phyloP scores from a whole-genome alignment of 2,888 invertebrate species.

The Hirtodrosophila duncani region DNA sequence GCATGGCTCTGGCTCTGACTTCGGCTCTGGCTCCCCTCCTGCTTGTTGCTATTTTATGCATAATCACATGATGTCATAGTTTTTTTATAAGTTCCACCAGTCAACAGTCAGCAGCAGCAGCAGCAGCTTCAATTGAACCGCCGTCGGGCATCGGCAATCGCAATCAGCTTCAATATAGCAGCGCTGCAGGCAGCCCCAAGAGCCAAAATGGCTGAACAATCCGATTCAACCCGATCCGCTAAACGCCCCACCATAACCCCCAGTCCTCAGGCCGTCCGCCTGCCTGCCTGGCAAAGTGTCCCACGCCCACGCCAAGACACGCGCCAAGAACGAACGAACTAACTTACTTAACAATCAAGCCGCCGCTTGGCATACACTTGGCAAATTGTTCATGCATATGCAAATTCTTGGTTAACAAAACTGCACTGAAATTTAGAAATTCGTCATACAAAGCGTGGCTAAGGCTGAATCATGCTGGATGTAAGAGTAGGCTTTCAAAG shows the following conservation, averaged over 20 bases:
- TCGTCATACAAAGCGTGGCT: too few species aligned
- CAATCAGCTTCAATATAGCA: constrained; percentile 12
- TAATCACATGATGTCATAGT: constrained; percentile 59
- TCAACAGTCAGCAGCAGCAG: constrained; percentile 23
- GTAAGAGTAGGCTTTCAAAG: too few species aligned
- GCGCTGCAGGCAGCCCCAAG: background rate
- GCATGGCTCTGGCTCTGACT: background rate
- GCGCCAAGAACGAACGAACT: constrained; percentile 50
- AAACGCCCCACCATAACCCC: too few species aligned
- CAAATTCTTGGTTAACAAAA: too few species aligned
- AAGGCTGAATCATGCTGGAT: too few species aligned
- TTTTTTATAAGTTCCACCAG: constrained; percentile 51
- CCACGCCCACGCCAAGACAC: constrained; percentile 66
- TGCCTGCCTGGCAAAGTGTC: constrained; percentile 49
- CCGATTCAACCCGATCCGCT: too few species aligned
- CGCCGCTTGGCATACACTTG: constrained; percentile 1
- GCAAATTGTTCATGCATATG: too few species aligned
- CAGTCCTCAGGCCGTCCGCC: too few species aligned
- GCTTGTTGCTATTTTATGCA: constrained; percentile 29
- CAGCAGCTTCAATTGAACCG: constrained; percentile 23
- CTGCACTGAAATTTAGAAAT: too few species aligned
- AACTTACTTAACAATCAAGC: constrained; percentile 7
- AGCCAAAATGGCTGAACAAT: too few species aligned
- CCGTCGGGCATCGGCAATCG: constrained; percentile 40
- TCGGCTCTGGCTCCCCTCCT: background rate